Evolutionary conservation across 2,888 invertebrate genomes (phyloP), one percentile per base, ranked within the genome.

Genomic region (Stenolophus ochropezus): DNA sequence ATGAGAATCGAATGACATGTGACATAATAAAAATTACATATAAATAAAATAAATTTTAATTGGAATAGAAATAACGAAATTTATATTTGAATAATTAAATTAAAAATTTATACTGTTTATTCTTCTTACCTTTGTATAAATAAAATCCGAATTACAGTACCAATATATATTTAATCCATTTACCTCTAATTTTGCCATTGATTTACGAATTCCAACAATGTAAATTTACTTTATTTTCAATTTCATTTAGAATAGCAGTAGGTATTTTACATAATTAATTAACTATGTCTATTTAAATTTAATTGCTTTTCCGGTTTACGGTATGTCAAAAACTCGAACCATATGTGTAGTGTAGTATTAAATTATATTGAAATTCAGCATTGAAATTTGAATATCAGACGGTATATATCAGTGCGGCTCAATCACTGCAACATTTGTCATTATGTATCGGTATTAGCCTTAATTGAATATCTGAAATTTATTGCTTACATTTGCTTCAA

Each of bases 391-490:
- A 33, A 18, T 69, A 69, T 69, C 65, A 33, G 33, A 16, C 65
- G 16, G 21, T n/a, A 33, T 27, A 69, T 69, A 69, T 69, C 33
- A 11, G 65, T 33, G 23, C 4, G 23, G 1, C 23, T 69, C 65
- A 69, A 16, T 69, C 65, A 69, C 3, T 4, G 27, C 16, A 27
- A 27, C 65, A 69, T 69, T 69, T 69, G 65, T 69, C 65, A 69
- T 69, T 33, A 69, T 33, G 65, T 69, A 69, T 69, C 33, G 33
- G 33, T 33, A 69, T 69, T 69, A 69, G 6, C 65, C 16, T 33
- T 69, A 69, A 69, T 69, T 69, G 65, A 69, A 69, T 42, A 69
- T 18, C 33, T 33, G 16, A 69, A 69, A 69, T 69, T 69, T 69
- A 69, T 69, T 33, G 65, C 65, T 69, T 33, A 27, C 33, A 69